These are phyloP conservation scores for Diabrotica balteata DNA, from an alignment of 2,888 invertebrate genomes.

Conservation along the genomic window DNA sequence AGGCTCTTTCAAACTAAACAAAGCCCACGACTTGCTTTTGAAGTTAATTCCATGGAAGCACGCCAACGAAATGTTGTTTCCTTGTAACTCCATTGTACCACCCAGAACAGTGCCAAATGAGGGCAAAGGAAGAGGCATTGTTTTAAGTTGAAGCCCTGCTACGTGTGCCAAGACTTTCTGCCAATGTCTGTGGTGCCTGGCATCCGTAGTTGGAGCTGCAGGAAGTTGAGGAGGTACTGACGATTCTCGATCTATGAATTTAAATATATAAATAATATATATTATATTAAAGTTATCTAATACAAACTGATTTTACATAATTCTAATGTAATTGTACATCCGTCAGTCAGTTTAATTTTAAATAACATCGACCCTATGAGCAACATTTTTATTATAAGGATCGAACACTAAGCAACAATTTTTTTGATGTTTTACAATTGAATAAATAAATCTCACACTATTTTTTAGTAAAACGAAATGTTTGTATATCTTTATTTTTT, in stretches of 20 bases:
- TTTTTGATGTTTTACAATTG: no score
- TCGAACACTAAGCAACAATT: no score
- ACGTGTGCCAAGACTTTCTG: slow-evolving; percentile 85
- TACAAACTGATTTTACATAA: background rate
- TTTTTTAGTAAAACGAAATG: no score
- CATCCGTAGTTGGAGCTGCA: slow-evolving; percentile 39
- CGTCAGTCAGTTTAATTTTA: no score
- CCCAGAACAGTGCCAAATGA: slow-evolving; percentile 82
- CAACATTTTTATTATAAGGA: no score
- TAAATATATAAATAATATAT: background rate
- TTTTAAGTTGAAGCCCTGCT: slow-evolving; percentile 80
- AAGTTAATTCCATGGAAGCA: slow-evolving; percentile 98
- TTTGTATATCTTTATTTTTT: no score
- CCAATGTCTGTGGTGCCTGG: slow-evolving; percentile 79
- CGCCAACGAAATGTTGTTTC: slow-evolving; percentile 90
- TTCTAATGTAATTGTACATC: no score
- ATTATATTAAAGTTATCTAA: no score
- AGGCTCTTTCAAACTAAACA: slow-evolving; percentile 92
- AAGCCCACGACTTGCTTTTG: slow-evolving; percentile 93
- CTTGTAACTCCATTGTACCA: slow-evolving; percentile 87
- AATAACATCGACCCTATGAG: no score
- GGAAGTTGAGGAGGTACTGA: slow-evolving; percentile 25
- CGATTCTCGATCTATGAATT: slow-evolving; percentile 33
- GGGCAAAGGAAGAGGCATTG: slow-evolving; percentile 73
- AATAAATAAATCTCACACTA: no score